Evolutionary conservation across 2,113 vertebrate genomes (phyloP), one percentile per base, ranked within the genome.

Genomic region (Tetraodon nigroviridis): DNA sequence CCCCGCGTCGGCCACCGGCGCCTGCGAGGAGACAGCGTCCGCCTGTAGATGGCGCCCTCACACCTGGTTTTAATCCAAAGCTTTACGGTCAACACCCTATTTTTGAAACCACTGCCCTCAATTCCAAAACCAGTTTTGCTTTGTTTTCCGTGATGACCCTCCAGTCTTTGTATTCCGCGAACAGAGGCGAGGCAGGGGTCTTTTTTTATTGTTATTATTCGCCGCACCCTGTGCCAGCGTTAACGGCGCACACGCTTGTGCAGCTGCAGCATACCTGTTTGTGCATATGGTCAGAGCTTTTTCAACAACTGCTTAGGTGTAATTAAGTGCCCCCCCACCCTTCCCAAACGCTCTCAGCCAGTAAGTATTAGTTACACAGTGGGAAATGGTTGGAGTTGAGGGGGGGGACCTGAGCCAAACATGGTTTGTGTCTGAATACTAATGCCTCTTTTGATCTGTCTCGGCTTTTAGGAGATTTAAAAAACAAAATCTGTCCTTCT

Each of bases 361-460:
- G 79, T 24, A 7, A 66, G 75, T 75, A 82, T 84, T 87, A 77
- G 76, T 80, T 83, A 73, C 84, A 85, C 82, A 83, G 82, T 80
- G 64, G 81, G 84, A 76, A 84, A 79, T 73, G 83, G 76, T 76
- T 76, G 70, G 82, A 80, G 74, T 78, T 73, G 80, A 81, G 78
- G 75, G 80, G 81, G 74, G 76, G 69, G 85, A 80, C 76, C 80
- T 79, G 78, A 83, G 84, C 84, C 85, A 87, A 89, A 86, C 83
- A 78, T 78, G 82, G 84, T 86, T 86, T 86, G 84, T 87, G 78
- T 86, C 65, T 78, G 80, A 81, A 89, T 85, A 82, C 81, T 86
- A 86, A 87, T 83, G 78, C 79, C 64, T 71, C 83, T 86, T 87
- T 89, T 86, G 82, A 89, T 89, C 87, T 85, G 78, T 71, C 68